Percentiles rank a stretch among this genome's conserved stretches.
Conservation (phyloP, 2,113 vertebrate species). For the Sclerurus mexicanus region DNA sequence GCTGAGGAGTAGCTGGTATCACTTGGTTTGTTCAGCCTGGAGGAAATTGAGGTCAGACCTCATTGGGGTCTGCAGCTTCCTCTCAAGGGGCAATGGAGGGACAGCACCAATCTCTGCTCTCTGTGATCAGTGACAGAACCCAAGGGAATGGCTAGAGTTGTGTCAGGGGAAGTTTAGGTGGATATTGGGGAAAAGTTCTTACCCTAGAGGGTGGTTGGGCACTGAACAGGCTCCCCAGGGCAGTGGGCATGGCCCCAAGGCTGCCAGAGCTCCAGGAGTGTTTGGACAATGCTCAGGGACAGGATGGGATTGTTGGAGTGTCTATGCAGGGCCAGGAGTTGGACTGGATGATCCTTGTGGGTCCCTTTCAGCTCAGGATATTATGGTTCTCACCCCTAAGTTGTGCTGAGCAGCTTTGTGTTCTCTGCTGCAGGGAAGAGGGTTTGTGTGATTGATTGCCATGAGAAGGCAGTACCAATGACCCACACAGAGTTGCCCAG, state of each 20-base stretch:
- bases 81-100: not conserved
- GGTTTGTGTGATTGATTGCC: not conserved
- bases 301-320: not conserved
- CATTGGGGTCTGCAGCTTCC: not conserved
- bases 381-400: not conserved
- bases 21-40: not conserved
- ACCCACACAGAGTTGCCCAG: not conserved
- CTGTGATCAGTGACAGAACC: not conserved
- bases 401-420: not conserved
- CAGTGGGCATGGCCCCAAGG: not conserved
- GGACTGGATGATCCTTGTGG: rapidly evolving
- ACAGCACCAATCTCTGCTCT: not conserved
- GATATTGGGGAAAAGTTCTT: not conserved
- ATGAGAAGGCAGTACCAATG: not conserved
- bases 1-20: not conserved
- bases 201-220: not conserved
- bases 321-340: rapidly evolving
- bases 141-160: not conserved
- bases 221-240: not conserved
- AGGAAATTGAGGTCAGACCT: not conserved
- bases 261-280: not conserved
- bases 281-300: not conserved
- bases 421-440: not conserved
- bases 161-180: not conserved
- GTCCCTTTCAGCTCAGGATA: too few species aligned